Percentiles rank a stretch among this genome's conserved stretches.
Conservation (phyloP, 2,888 invertebrate genomes). For the Caenorhabditis sp. region DNA sequence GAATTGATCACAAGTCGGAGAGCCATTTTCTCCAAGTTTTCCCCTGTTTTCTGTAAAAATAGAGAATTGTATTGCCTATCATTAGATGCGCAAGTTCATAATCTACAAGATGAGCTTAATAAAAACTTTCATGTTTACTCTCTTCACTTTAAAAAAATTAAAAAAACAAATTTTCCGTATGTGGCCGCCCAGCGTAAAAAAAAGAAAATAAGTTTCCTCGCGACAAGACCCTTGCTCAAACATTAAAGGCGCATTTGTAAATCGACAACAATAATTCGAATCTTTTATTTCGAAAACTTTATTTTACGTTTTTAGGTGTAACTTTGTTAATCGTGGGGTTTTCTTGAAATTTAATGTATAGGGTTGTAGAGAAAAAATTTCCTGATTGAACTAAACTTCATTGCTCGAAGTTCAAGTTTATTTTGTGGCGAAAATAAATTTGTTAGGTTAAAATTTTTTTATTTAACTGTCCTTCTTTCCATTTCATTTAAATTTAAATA, state of each 20-base stretch:
- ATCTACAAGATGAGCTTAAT: background rate
- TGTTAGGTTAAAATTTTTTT: too few relatives aligned
- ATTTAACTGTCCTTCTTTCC: too few relatives aligned
- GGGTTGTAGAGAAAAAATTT: background rate
- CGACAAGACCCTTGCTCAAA: constrained; percentile 11
- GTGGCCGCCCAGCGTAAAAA: constrained; percentile 41
- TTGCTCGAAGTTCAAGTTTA: too few relatives aligned
- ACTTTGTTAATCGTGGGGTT: background rate
- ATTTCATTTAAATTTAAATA: too few relatives aligned
- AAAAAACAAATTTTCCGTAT: constrained; percentile 19
- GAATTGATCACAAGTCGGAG: constrained; percentile 46
- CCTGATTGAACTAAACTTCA: too few relatives aligned
- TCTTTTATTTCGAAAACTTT: background rate
- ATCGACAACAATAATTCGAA: constrained; percentile 4
- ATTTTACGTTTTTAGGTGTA: constrained; percentile 1
- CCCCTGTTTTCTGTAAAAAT: constrained; percentile 41
- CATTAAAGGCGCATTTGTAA: constrained; percentile 41
- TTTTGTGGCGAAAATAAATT: too few relatives aligned
- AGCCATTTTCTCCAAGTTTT: constrained; percentile 44
- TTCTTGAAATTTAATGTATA: background rate
- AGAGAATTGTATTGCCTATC: background rate
- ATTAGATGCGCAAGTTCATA: background rate
- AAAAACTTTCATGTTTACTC: background rate
- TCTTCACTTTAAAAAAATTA: background rate
- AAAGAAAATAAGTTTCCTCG: constrained; percentile 26